Base-by-base conservation (phyloP, 2,797 vertebrate species). In the Thaleichthys pacificus region DNA sequence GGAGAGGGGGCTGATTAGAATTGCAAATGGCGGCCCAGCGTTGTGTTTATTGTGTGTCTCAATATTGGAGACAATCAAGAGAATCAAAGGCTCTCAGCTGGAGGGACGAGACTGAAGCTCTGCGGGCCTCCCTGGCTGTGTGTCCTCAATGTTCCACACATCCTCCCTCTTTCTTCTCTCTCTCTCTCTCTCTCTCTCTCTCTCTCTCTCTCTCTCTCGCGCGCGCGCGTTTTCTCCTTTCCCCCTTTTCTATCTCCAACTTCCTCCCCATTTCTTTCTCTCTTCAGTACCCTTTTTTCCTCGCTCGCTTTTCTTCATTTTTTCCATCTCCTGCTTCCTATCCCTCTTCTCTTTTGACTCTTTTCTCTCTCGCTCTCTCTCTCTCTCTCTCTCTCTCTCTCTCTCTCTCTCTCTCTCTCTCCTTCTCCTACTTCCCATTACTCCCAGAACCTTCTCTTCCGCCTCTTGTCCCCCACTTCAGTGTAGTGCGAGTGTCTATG, bases 11-110 rank as follows among this genome's bases (percentile, higher is more conserved):
- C 84, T 89, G 90, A 92, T 93, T 92, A 91, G 91, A 93, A 91
- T 92, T 92, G 91, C 90, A 91, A 92, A 92, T 92, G 89, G 87
- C 66, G 74, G 87, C 90, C 38, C 89, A 87, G 86, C 91, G 91
- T 92, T 91, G 90, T 91, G 89, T 91, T 93, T 91, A 92, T 93
- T 93, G 91, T 92, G 91, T 87, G 92, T 91, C 86, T 91, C 91
- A 89, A 91, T 91, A 89, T 91, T 90, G 90, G 88, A 92, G 90
- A 92, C 91, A 93, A 91, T 92, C 90, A 90, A 87, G 90, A 86
- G 85, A 92, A 93, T 92, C 89, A 91, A 92, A 93, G 92, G 92
- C 87, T 87, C 88, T 87, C 87, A 84, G 90, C 90, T 92, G 91
- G 91, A 91, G 90, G 88, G 88, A 91, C 83, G 88, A 87, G 82